phyloP scores from a whole-genome alignment of 2,888 invertebrate genomes.

The Sarcophaga rosellei region DNA sequence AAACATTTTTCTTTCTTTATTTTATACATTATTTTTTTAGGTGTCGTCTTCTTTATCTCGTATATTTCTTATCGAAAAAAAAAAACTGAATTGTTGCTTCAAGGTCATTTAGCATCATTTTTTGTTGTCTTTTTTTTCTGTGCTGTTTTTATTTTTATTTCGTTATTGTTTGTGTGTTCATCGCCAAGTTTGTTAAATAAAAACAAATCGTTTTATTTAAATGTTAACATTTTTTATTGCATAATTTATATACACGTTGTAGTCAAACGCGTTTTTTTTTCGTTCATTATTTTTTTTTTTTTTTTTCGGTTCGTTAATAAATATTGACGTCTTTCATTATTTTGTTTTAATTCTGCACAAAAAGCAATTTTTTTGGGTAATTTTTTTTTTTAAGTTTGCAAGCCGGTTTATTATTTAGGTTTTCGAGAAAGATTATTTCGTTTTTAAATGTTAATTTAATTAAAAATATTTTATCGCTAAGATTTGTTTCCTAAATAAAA shows the following conservation, averaged over 20 bases:
- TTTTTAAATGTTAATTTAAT: constrained; percentile 22
- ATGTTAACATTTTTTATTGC: constrained; percentile 62
- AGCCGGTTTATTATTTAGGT: constrained; percentile 24
- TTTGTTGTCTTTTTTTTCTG: constrained; percentile 15
- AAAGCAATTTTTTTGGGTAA: not conserved
- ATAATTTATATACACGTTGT: constrained; percentile 66
- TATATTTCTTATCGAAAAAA: not conserved
- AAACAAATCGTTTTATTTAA: constrained; percentile 59
- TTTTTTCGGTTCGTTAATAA: not conserved
- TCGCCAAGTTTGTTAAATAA: not conserved
- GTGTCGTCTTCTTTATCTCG: constrained; percentile 17
- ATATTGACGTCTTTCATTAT: not conserved
- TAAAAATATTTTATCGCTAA: not conserved
- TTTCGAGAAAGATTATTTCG: constrained; percentile 17
- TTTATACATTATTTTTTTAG: not conserved
- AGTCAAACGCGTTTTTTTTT: constrained; percentile 50
- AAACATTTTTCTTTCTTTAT: not conserved
- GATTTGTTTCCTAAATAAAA: no score
- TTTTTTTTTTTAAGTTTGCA: constrained; percentile 27
- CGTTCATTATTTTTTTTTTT: constrained; percentile 8
- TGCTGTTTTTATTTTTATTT: constrained; percentile 8
- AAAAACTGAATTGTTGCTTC: constrained; percentile 29
- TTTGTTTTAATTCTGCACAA: constrained; percentile 29
- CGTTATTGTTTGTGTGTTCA: not conserved
- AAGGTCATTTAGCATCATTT: constrained; percentile 62